phyloP scores from a whole-genome alignment of 2,113 vertebrate genomes.

The Gymnarchus niloticus region DNA sequence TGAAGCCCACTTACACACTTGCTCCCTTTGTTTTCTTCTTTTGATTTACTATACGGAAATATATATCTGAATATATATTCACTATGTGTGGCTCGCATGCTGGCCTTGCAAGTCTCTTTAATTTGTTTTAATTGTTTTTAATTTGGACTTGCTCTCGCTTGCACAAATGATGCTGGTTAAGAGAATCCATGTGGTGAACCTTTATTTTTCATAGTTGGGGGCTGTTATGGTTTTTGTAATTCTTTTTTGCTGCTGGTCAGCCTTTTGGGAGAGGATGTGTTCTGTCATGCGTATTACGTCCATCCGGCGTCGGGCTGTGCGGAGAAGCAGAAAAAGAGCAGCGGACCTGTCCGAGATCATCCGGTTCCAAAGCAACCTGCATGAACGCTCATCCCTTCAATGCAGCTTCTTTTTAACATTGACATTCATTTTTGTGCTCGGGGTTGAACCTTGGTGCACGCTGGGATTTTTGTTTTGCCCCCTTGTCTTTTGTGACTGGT shows the following conservation, averaged over 20 bases:
- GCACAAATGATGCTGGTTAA: conserved; percentile 26
- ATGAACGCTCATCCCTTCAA: conserved; percentile 17
- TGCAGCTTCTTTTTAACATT: not conserved
- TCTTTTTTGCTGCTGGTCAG: not conserved
- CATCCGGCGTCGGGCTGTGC: not conserved
- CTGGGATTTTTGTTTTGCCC: conserved; percentile 11
- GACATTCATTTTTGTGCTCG: conserved; percentile 26
- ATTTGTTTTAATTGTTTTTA: conserved; percentile 17
- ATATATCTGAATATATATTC: conserved; percentile 35
- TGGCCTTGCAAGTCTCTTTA: conserved; percentile 48
- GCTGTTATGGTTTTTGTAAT: not conserved
- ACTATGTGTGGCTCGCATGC: conserved; percentile 57
- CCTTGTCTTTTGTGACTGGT: conserved; percentile 20
- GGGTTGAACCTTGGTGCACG: conserved; percentile 29
- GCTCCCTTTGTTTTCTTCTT: conserved; percentile 20
- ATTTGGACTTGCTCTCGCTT: conserved; percentile 34
- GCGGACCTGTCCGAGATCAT: not conserved
- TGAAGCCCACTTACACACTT: conserved; percentile 62
- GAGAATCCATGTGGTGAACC: conserved; percentile 2
- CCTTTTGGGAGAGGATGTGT: not conserved
- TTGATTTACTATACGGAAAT: conserved; percentile 13
- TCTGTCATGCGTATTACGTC: not conserved
- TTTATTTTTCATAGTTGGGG: not conserved
- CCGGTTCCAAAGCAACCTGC: conserved; percentile 23
- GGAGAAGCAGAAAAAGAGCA: not conserved